Base-by-base conservation (phyloP, 2,888 invertebrate species). In the Thumatha senex region DNA sequence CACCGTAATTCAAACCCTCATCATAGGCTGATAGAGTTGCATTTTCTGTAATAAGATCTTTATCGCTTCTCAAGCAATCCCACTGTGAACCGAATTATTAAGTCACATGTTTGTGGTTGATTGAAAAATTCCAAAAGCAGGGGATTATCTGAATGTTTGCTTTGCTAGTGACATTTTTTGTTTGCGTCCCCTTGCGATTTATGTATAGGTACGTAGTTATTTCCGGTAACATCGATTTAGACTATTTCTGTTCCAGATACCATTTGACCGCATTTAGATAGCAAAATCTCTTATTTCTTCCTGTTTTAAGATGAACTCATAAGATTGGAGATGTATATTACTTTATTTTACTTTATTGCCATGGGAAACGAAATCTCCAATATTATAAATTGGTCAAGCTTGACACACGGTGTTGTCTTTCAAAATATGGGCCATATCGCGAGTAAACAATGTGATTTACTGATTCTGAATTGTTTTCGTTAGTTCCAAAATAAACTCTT, bases 71-170 rank as follows among this genome's bases (percentile, higher is more conserved):
- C 78, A 75, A 74, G 75, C 70, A 48, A 44, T 56, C 59, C 57
- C 47, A 73, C 77, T 80, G 81, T 76, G 74, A 78, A 80, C 78
- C 75, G 76, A 79, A 81, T 83, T 83, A 86, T 81, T 77, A 81
- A 85, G 81, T 82, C 79, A 76, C 80, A 76, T 80, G 84, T 78
- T 80, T 72, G 76, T 67, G 76, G 77, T 74, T 86, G 85, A 88
- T 86, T 88, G 89, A 86, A 88, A 88, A 88, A 88, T 86, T 83
- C 86, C 84, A 70, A 72, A 69, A 73, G 74, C 61, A 67, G 67
- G 76, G 79, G 82, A 80, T 82, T 85, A 80, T 61, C 69, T 71
- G 55, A 72, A 70, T 67, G 77, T 79, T 78, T 68, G 77, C 80
- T 81, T 76, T 82, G 83, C 72, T 64, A 70, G 72, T 81, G 84